Percentiles rank a stretch among this genome's conserved stretches.
Conservation (phyloP, 2,888 invertebrate species). For the Rhorus exstirpatorius region DNA sequence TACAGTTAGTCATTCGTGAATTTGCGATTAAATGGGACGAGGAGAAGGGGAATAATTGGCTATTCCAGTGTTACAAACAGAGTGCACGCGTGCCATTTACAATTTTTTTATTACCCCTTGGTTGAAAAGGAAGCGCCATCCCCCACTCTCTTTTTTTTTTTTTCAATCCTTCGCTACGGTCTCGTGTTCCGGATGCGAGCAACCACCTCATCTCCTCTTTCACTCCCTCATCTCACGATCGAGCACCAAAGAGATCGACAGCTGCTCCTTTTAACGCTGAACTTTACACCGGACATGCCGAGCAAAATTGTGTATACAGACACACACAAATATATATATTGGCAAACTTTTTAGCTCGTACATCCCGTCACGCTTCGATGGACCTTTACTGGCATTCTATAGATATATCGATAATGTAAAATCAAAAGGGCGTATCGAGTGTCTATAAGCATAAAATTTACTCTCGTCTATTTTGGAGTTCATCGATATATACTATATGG, state of each 20-base stretch:
- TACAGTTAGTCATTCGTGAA: too few species aligned
- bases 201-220: constrained; percentile 25
- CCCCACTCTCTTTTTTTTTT: too few species aligned
- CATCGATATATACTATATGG: constrained; percentile 10
- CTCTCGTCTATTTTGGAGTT: background rate
- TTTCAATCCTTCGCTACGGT: constrained; percentile 42
- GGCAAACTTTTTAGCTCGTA: constrained; percentile 25
- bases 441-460: background rate
- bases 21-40: too few species aligned
- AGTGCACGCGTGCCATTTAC: constrained; percentile 59
- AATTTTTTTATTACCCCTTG: constrained; percentile 37
- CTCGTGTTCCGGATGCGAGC: constrained; percentile 62
- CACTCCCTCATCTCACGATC: constrained; percentile 45
- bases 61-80: too few species aligned
- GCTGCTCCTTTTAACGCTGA: constrained; percentile 54
- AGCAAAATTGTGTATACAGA: constrained; percentile 29
- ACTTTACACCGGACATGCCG: constrained; percentile 64
- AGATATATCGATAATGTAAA: constrained; percentile 6
- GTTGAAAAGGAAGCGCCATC: constrained; percentile 44
- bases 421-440: constrained; percentile 22
- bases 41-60: too few species aligned
- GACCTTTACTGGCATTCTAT: constrained; percentile 9
- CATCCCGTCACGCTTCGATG: constrained; percentile 45
- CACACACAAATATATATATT: constrained; percentile 1
- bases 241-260: constrained; percentile 59